phyloP scores from a whole-genome alignment of 2,113 vertebrate species.

The Nothoprocta perdicaria region DNA sequence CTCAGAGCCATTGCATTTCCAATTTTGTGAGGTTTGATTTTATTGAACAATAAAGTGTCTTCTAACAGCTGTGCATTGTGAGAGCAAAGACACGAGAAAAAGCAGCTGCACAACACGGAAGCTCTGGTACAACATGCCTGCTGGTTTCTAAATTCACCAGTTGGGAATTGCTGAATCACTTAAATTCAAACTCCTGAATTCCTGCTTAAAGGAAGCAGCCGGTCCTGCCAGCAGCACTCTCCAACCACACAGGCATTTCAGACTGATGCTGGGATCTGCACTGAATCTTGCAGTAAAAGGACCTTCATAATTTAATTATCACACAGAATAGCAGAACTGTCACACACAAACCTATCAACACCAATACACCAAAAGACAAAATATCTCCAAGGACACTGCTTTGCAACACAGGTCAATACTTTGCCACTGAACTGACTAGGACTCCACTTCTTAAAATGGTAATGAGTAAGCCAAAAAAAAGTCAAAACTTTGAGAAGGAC shows the following conservation, averaged over 20 bases:
- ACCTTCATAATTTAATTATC: background rate
- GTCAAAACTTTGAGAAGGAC: background rate
- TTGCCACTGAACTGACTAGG: background rate
- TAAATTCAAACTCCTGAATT: background rate
- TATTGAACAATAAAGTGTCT: background rate
- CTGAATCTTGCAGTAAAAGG: background rate
- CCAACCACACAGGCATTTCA: background rate
- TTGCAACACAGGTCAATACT: background rate
- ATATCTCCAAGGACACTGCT: background rate
- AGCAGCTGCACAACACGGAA: background rate
- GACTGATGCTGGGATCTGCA: background rate
- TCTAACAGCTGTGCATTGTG: background rate
- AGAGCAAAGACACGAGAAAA: background rate
- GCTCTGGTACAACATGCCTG: background rate
- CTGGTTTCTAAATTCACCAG: background rate
- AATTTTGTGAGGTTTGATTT: background rate
- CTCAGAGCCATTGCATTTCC: background rate
- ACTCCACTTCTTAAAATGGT: background rate
- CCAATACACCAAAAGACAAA: background rate
- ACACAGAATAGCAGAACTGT: background rate
- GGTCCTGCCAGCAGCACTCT: background rate
- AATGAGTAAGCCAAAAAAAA: background rate
- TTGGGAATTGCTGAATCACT: no score
- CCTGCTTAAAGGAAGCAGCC: background rate
- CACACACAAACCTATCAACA: background rate